A percentile compares a stretch with the other conserved stretches of the same genome.
These are phyloP conservation scores for Apamea sordens DNA, from an alignment of 2,888 invertebrate species.

Conservation along the genomic window DNA sequence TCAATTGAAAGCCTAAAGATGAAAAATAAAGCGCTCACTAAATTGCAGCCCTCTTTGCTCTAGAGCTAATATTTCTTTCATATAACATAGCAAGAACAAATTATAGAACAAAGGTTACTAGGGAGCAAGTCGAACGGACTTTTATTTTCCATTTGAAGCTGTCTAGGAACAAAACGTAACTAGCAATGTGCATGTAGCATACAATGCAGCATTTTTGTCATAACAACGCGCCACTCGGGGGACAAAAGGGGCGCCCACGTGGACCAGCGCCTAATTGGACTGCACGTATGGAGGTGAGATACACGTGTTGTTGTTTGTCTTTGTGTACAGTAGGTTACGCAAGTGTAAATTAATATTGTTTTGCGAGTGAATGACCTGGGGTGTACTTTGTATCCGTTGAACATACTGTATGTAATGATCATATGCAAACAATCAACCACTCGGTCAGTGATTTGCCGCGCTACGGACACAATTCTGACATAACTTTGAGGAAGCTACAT, in stretches of 20 bases:
- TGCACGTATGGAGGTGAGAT: constrained; percentile 53
- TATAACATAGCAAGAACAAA: constrained; percentile 34
- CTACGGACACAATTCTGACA: too few species aligned
- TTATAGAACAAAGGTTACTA: constrained; percentile 39
- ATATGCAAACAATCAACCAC: background rate
- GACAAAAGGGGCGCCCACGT: constrained; percentile 66
- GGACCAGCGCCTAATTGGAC: constrained; percentile 69
- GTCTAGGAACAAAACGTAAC: constrained; percentile 55
- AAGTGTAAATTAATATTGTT: constrained; percentile 58
- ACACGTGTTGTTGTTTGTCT: constrained; percentile 50
- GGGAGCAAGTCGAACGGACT: constrained; percentile 29
- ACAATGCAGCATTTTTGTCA: constrained; percentile 66
- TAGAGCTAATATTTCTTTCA: constrained; percentile 28
- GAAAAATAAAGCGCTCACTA: background rate
- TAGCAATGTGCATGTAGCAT: constrained; percentile 53
- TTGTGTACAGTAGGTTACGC: constrained; percentile 45
- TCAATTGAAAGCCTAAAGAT: background rate
- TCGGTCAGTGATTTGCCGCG: background rate
- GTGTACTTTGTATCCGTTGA: constrained; percentile 19
- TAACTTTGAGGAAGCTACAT: background rate
- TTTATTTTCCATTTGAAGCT: constrained; percentile 58
- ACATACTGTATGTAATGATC: background rate
- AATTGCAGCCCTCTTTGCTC: constrained; percentile 5
- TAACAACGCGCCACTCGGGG: constrained; percentile 60
- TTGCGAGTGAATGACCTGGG: constrained; percentile 7